Evolutionary conservation across 2,888 invertebrate genomes (phyloP).

Genomic region (Laothoe populi): DNA sequence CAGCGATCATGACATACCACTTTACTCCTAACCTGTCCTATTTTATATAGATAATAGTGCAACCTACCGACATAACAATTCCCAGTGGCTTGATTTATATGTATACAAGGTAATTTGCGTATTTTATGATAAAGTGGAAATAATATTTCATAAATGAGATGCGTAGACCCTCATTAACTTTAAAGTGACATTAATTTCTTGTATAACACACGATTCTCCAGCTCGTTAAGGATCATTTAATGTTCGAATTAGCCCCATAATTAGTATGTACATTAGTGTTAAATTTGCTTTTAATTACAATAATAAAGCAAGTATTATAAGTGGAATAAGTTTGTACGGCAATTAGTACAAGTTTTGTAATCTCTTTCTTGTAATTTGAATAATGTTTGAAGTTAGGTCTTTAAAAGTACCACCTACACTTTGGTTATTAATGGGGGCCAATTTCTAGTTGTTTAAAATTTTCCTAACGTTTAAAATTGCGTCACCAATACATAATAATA

Average conservation of each 20-base stretch:
- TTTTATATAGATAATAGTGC: too few relatives aligned
- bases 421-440: too few relatives aligned
- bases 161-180: constrained; percentile 13
- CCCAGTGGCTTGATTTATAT: too few relatives aligned
- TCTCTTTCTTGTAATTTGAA: background rate
- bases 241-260: constrained; percentile 43
- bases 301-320: constrained; percentile 10
- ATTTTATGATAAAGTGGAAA: too few relatives aligned
- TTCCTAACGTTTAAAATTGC: too few relatives aligned
- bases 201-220: constrained; percentile 25
- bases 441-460: too few relatives aligned
- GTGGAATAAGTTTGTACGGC: background rate
- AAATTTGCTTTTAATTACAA: constrained; percentile 17
- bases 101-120: too few relatives aligned
- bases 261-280: constrained; percentile 37
- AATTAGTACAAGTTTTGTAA: background rate
- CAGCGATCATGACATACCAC: too few relatives aligned
- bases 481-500: too few relatives aligned
- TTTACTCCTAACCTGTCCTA: too few relatives aligned
- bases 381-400: background rate
- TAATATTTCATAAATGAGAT: background rate
- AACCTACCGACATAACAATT: too few relatives aligned
- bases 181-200: constrained; percentile 21
- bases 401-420: background rate
- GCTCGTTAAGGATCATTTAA: constrained; percentile 47